phyloP scores from a whole-genome alignment of 2,113 vertebrate species.

The western clawed frog (Xenopus tropicalis) region DNA sequence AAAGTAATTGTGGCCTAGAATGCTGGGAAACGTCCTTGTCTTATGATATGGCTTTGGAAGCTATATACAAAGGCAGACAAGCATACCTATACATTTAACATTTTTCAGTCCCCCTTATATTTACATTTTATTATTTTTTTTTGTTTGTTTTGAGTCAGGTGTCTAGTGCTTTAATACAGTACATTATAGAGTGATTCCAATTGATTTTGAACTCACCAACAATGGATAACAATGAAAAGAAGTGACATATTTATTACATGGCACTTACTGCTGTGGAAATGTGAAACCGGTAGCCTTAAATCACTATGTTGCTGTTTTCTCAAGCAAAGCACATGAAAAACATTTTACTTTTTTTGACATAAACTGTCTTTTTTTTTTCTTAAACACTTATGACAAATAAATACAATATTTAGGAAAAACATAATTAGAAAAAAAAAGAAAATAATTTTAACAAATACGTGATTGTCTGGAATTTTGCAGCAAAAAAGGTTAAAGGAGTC shows the following conservation, averaged over 20 bases:
- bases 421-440: slow-evolving; percentile 44
- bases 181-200: slow-evolving; percentile 37
- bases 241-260: slow-evolving; percentile 34
- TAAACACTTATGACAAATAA: slow-evolving; percentile 60
- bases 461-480: slow-evolving; percentile 79
- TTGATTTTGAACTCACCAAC: slow-evolving; percentile 8
- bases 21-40: not conserved
- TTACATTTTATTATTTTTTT: slow-evolving; percentile 17
- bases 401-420: slow-evolving; percentile 44
- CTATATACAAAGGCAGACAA: slow-evolving; percentile 9
- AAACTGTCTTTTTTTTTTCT: slow-evolving; percentile 23
- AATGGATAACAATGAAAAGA: not conserved
- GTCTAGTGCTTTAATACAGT: slow-evolving; percentile 44
- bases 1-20: too few species aligned
- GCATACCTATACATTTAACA: slow-evolving; percentile 6
- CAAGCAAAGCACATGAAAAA: slow-evolving; percentile 39
- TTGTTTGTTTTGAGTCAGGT: slow-evolving; percentile 22
- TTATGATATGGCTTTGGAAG: slow-evolving; percentile 20
- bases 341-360: slow-evolving; percentile 48
- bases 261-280: slow-evolving; percentile 21
- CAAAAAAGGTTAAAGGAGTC: slow-evolving; percentile 51
- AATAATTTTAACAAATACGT: slow-evolving; percentile 69
- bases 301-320: slow-evolving; percentile 18
- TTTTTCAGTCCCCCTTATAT: slow-evolving; percentile 31
- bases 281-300: slow-evolving; percentile 7